Base-by-base conservation (phyloP, 2,113 vertebrate genomes). In the Tautogolabrus adspersus region DNA sequence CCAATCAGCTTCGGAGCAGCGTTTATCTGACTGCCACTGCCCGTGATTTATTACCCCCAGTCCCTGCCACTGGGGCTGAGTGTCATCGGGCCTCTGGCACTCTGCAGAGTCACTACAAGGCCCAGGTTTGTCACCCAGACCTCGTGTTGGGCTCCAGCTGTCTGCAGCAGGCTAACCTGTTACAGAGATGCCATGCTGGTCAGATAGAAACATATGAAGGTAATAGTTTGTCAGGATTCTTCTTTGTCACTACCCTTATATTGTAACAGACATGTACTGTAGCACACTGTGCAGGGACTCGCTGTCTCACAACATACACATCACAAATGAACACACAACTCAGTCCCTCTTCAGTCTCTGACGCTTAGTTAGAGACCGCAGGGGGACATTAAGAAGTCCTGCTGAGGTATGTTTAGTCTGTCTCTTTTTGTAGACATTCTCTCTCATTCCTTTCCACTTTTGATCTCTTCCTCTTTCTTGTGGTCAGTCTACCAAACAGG, bases 21-120 rank as follows among this genome's bases (percentile, higher is more conserved):
- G 86, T 91, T 94, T 93, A 93, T 91, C 89, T 89, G 89, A 93
- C 90, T 89, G 89, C 87, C 87, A 86, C 87, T 75, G 75, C 76
- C 81, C 59, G 26, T 93, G 93, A 93, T 92, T 92, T 93, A 93
- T 93, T 90, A 88, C 92, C 87, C 40, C 84, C 77, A 51, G 82
- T 74, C 83, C 71, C 79, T 79, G 86, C 87, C 82, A 89, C 75
- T 75, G 82, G 84, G 84, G 70, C 86, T 82, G 80, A 75, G 87
- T 88, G 84, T 90, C 90, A 92, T 84, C 82, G 26, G 86, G 88
- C 76, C 87, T 84, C 84, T 87, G 87, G 86, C 85, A 72, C 85
- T 86, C 84, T 74, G 81, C 61, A 81, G 74, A 90, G 86, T 85
- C 85, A 81, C 90, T 73, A 82, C 85, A 85, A 66, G 87, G 75